Evolutionary conservation across 2,888 invertebrate species (phyloP).

Genomic region (Taenaris catops): DNA sequence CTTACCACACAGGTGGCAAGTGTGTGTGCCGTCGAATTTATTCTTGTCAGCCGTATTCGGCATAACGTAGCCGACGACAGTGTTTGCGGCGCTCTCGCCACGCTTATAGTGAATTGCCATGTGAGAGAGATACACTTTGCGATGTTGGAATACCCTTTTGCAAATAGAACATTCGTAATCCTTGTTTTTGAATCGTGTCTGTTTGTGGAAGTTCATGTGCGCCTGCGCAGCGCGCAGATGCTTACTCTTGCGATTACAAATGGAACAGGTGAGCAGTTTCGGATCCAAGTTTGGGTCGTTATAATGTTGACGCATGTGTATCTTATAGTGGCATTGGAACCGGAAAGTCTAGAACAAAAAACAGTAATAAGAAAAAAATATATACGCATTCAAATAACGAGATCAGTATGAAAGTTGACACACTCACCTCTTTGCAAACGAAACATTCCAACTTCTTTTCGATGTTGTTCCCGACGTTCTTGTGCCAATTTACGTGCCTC

Average conservation of each 20-base stretch:
- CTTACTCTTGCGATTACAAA: conserved; percentile 66
- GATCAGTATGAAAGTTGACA: too few relatives aligned
- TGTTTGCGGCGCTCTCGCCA: conserved; percentile 61
- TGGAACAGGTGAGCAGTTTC: conserved; percentile 53
- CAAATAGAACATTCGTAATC: conserved; percentile 74
- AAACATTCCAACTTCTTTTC: conserved; percentile 60
- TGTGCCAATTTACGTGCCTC: conserved; percentile 69
- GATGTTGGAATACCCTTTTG: conserved; percentile 60
- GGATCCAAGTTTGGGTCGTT: conserved; percentile 60
- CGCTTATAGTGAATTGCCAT: conserved; percentile 70
- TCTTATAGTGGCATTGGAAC: conserved; percentile 63
- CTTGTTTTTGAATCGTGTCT: conserved; percentile 65
- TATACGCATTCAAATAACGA: neutral
- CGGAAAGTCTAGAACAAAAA: conserved; percentile 51
- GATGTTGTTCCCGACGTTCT: conserved; percentile 55
- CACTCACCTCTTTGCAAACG: conserved; percentile 64
- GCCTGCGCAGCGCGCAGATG: conserved; percentile 67
- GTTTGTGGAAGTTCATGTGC: conserved; percentile 72
- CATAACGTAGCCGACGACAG: conserved; percentile 43
- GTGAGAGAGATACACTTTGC: conserved; percentile 65
- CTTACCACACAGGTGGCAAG: conserved; percentile 68
- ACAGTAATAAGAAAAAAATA: too few relatives aligned
- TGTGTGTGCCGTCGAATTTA: conserved; percentile 46
- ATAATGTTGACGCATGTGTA: conserved; percentile 70
- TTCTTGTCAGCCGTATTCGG: conserved; percentile 35